Conservation (phyloP, 2,113 vertebrate species). For the Platycercus adscitus region DNA sequence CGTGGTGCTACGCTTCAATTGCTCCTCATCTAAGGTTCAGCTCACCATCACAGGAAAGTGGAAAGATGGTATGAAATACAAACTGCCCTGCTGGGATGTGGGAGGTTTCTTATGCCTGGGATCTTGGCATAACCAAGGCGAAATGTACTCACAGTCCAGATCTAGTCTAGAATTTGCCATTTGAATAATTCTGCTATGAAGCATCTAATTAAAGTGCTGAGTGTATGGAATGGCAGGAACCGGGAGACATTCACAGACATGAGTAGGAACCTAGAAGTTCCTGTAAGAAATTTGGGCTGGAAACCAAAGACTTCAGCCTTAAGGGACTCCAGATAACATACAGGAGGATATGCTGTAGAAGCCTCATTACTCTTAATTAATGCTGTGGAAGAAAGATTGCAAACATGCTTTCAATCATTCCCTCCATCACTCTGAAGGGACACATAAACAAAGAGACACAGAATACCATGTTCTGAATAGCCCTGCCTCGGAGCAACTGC, state of each 20-base stretch:
- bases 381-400: background rate
- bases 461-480: constrained; percentile 85
- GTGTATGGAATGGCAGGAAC: background rate
- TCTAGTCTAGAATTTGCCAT: background rate
- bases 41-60: background rate
- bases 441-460: background rate
- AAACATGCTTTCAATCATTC: background rate
- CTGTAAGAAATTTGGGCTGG: background rate
- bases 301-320: background rate
- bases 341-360: background rate
- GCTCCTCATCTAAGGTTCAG: background rate
- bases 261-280: background rate
- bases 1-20: background rate
- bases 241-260: background rate
- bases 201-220: background rate
- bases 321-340: background rate
- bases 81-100: background rate
- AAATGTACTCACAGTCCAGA: background rate
- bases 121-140: background rate
- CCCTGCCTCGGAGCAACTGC: constrained; percentile 88
- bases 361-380: background rate
- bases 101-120: background rate
- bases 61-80: background rate
- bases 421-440: background rate
- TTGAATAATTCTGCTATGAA: background rate